Evolutionary conservation across 2,797 vertebrate species (phyloP), one percentile per base, ranked within the genome.

Genomic region (Enteromius afrohamiltoni): DNA sequence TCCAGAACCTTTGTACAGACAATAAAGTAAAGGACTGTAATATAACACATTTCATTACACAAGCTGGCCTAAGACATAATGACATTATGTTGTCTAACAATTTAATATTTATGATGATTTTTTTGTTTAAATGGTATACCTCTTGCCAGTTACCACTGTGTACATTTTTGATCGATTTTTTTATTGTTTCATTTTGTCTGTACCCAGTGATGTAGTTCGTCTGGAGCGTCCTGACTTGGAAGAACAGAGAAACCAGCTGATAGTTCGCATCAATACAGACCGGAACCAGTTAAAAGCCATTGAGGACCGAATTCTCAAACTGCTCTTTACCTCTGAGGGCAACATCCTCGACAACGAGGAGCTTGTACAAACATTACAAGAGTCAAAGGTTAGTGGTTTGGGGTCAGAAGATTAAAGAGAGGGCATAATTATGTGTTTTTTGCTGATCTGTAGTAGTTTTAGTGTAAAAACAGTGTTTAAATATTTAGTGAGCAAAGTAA

Each of bases 281-380:
- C 95, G 94, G 88, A 96, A 94, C 90, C 93, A 97, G 88, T 88
- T 97, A 53, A 96, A 95, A 89, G 86, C 90, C 23, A 94, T 92
- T 0, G 95, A 97, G 91, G 93, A 96, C 4, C 93, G 95, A 84
- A 96, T 96, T 87, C 92, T 97, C 13, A 94, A 91, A 87, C 91
- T 96, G 82, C 94, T 97, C 64, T 97, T 96, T 86, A 89, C 93
- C 53, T 96, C 95, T 19, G 88, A 96, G 85, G 95, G 95, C 76
- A 97, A 96, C 85, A 94, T 95, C 79, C 90, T 97, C 19, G 95
- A 96, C 91, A 96, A 96, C 11, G 92, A 96, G 90, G 94, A 96
- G 88, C 92, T 96, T 8, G 94, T 95, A 82, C 92, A 93, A 71
- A 94, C 94, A 23, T 92, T 97, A 3, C 95, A 97, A 83, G 93